phyloP scores from a whole-genome alignment of 2,113 vertebrate species.

The Isurus oxyrinchus region DNA sequence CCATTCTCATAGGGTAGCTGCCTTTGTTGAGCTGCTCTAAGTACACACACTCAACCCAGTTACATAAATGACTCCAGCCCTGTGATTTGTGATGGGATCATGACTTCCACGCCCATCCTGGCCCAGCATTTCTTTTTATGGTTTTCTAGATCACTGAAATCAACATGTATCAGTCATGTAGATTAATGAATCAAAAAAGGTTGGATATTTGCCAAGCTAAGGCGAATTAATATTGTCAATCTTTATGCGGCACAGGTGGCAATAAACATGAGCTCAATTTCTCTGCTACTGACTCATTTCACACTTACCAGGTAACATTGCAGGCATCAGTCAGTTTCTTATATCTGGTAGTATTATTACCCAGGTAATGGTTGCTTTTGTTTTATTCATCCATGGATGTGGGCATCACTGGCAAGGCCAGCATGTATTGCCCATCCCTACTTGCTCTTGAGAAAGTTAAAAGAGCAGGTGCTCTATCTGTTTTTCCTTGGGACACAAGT shows the following conservation, averaged over 20 bases:
- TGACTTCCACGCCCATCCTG: background rate
- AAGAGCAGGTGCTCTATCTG: background rate
- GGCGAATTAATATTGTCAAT: conserved; percentile 21
- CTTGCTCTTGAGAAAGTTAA: background rate
- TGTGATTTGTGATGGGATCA: background rate
- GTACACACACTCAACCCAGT: background rate
- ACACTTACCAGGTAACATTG: background rate
- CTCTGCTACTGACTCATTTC: conserved; percentile 32
- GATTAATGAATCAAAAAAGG: conserved; percentile 16
- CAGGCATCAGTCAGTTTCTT: background rate
- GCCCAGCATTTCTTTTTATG: background rate
- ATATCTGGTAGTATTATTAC: background rate
- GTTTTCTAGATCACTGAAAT: background rate
- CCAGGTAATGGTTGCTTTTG: background rate
- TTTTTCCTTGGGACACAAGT: background rate
- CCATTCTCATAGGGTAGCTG: background rate
- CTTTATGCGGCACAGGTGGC: background rate
- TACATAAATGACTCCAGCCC: background rate
- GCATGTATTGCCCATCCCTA: background rate
- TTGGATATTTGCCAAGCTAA: conserved; percentile 34
- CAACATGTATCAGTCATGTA: background rate
- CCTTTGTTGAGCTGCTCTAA: background rate
- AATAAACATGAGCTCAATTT: conserved; percentile 28
- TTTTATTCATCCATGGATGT: background rate
- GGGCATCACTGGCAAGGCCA: background rate